Conservation (phyloP, 2,113 vertebrate genomes). For the Cynocephalus volans region DNA sequence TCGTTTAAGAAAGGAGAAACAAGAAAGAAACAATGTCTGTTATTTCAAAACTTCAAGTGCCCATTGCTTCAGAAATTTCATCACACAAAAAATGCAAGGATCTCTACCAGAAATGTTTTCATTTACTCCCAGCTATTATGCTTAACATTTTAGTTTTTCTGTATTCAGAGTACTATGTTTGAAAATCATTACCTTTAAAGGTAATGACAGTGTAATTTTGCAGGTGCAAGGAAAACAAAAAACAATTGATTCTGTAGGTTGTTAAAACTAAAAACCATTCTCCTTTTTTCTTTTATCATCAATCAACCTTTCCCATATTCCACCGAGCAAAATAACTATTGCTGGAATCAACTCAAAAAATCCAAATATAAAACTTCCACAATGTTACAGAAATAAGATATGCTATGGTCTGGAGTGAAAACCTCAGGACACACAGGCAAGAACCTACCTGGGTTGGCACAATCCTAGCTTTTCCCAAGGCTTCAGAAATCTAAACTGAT, state of each 20-base stretch:
- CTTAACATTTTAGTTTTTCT: background rate
- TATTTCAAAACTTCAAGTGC: background rate
- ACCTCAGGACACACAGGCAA: background rate
- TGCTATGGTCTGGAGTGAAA: background rate
- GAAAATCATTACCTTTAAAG: background rate
- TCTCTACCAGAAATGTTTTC: background rate
- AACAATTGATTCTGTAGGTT: background rate
- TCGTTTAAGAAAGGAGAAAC: background rate
- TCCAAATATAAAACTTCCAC: background rate
- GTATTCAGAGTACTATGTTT: background rate
- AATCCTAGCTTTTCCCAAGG: background rate
- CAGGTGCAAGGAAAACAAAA: background rate
- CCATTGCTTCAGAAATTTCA: background rate
- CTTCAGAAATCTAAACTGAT: background rate
- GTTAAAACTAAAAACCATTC: background rate
- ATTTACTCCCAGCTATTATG: background rate
- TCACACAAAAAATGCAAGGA: background rate
- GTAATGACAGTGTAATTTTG: background rate
- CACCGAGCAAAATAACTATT: background rate
- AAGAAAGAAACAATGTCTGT: background rate
- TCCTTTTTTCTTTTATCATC: background rate
- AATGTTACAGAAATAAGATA: constrained; percentile 7
- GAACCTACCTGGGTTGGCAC: background rate
- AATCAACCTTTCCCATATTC: background rate
- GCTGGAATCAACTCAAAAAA: background rate